Conservation (phyloP, 2,113 vertebrate genomes). For the Dolichallabes microphthalmus region DNA sequence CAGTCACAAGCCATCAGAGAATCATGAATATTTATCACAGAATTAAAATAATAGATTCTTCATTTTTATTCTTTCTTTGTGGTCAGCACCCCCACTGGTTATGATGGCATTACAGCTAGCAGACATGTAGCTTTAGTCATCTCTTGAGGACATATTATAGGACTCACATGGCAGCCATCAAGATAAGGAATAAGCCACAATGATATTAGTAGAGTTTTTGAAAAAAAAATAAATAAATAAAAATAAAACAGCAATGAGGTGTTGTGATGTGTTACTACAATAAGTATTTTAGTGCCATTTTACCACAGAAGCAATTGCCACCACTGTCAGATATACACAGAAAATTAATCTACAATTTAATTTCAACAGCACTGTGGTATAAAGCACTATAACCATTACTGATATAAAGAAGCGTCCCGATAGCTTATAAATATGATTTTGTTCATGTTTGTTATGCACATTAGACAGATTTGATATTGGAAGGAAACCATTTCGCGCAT, state of each 20-base stretch:
- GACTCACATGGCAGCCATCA: background rate
- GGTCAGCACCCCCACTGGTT: background rate
- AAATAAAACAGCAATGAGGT: background rate
- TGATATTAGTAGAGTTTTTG: background rate
- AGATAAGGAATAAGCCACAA: background rate
- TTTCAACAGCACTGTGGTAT: background rate
- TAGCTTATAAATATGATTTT: background rate
- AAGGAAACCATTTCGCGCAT: background rate
- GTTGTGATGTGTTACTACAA: background rate
- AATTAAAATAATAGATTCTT: too few species aligned
- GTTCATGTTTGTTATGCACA: background rate
- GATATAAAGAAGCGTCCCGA: background rate
- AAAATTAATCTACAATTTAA: background rate
- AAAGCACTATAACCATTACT: background rate
- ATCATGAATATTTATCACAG: too few species aligned
- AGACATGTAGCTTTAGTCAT: background rate
- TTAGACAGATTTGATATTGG: background rate
- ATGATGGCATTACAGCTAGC: background rate
- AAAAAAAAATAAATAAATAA: too few species aligned
- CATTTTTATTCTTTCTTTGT: background rate
- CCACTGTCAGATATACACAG: background rate
- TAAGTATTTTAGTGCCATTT: background rate
- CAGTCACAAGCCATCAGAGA: too few species aligned
- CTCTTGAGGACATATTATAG: background rate
- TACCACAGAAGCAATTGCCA: background rate